A percentile compares a stretch with the other conserved stretches of the same genome.
These are phyloP conservation scores for Sclerurus mexicanus DNA, from an alignment of 2,113 vertebrate genomes.

Conservation along the genomic window DNA sequence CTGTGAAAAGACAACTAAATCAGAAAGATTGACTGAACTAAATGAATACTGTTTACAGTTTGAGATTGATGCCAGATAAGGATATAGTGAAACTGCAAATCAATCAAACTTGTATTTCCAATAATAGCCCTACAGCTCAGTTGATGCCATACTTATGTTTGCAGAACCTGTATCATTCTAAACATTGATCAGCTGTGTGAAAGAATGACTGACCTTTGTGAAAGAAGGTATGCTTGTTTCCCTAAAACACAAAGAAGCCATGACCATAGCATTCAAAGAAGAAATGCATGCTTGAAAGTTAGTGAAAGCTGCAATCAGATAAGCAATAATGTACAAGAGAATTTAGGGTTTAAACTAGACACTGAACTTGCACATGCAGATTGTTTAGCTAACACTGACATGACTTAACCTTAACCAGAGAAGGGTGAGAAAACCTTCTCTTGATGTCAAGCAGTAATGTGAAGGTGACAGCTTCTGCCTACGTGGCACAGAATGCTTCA, in stretches of 20 bases:
- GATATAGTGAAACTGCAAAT: background rate
- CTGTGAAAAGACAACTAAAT: background rate
- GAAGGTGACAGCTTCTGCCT: background rate
- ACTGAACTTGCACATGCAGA: constrained; percentile 4
- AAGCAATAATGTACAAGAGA: background rate
- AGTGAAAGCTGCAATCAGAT: background rate
- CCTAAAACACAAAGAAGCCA: background rate
- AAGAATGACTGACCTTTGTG: background rate
- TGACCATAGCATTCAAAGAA: background rate
- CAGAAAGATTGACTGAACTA: background rate
- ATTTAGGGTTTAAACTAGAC: background rate
- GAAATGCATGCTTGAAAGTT: constrained; percentile 23
- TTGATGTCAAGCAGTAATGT: background rate
- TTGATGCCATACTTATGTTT: background rate
- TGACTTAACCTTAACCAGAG: constrained; percentile 8
- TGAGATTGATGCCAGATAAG: background rate
- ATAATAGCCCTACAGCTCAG: background rate
- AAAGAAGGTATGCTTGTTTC: background rate
- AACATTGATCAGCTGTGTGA: background rate
- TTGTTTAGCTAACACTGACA: background rate
- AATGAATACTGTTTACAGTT: background rate
- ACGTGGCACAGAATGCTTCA: background rate
- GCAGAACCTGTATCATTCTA: background rate
- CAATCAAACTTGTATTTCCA: background rate
- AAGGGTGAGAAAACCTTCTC: background rate